Evolutionary conservation across 2,888 invertebrate genomes (phyloP).

Genomic region (Trachelus troglodyta): DNA sequence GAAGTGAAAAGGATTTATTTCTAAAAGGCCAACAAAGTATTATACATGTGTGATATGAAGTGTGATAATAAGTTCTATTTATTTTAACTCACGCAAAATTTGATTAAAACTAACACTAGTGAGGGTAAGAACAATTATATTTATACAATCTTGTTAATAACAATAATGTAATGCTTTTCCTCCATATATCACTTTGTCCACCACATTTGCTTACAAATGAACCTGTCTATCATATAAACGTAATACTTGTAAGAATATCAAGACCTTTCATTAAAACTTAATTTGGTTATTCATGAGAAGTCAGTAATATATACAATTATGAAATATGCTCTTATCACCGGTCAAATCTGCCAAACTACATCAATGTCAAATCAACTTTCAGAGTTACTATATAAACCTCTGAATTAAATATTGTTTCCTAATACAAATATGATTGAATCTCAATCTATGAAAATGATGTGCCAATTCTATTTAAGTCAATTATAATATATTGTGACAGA

Average conservation of each 20-base stretch:
- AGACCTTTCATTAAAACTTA: not conserved
- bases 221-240: not conserved
- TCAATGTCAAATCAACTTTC: not conserved
- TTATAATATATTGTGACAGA: not conserved
- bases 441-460: not conserved
- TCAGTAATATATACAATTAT: not conserved
- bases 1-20: not conserved
- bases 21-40: not conserved
- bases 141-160: not conserved
- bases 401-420: not conserved
- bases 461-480: not conserved
- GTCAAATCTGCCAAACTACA: not conserved
- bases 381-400: not conserved
- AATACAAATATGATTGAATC: not conserved
- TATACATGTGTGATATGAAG: not conserved
- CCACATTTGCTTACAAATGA: not conserved
- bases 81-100: not conserved
- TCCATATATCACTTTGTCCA: not conserved
- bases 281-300: not conserved
- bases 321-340: not conserved
- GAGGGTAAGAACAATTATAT: not conserved
- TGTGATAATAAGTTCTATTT: not conserved
- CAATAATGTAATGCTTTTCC: not conserved
- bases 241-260: not conserved
- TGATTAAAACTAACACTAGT: not conserved